Base-by-base conservation (phyloP, 2,113 vertebrate species). In the Ophiodon elongatus region DNA sequence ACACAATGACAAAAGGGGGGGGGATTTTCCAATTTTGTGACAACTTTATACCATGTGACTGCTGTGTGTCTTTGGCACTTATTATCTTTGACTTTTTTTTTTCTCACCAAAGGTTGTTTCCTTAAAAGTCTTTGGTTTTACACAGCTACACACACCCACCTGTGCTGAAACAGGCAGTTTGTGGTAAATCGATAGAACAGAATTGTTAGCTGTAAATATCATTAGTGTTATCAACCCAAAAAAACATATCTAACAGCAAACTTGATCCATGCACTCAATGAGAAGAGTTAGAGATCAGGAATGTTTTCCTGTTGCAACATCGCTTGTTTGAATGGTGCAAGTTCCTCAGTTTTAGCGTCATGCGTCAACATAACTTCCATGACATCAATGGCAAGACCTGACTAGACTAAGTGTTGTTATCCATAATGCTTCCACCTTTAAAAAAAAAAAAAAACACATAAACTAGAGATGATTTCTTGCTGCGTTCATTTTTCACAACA, bases 401-500 rank as follows among this genome's bases (percentile, higher is more conserved):
- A 33, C 59, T 50, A 27, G 68, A 78, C 41, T 25, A 9, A 71
- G 68, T 25, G 25, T 35, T 66, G 52, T 76, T 47, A 73, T 73
- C 63, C 33, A 59, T 45, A 50, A 54, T 47, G 23, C 63, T 70
- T 10, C 19, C 23, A 35, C 52, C 54, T 66, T 33, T 10, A 15
- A 4, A 15, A 8, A 59, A 56, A 56, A n/a, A n/a, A 54, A 70
- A 73, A 54, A 57, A 67, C 27, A 59, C 9, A 69, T 75, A 37
- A 77, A 85, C 37, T 45, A 37, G 41, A 71, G 45, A 76, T 45
- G 56, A 59, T 69, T 63, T 79, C 77, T 50, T 50, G 14, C 54
- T 70, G 80, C 75, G 74, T 76, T 73, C 66, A 74, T 79, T 82
- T 88, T 79, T 50, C 77, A 39, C 35, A 60, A 56, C 75, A 63